A percentile compares a stretch with the other conserved stretches of the same genome.
Evolutionary conservation across 1,140 invertebrate species (phyloP).

Genomic region (Platorchestia sp.): DNA sequence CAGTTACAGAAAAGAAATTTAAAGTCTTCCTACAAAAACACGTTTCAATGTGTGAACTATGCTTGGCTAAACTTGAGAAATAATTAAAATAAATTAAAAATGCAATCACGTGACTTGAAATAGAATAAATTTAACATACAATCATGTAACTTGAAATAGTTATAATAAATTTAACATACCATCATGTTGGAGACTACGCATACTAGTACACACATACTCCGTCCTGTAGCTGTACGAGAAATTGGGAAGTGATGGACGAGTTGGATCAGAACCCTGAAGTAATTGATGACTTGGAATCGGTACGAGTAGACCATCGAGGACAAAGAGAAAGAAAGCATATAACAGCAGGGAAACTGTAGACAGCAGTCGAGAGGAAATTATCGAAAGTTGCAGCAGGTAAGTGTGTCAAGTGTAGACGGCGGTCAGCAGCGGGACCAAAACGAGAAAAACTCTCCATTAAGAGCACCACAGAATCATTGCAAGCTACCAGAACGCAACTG

Average conservation of each 20-base stretch:
- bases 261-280: not conserved
- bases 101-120: not conserved
- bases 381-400: constrained; percentile 29
- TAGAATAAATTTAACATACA: not conserved
- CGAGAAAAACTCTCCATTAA: constrained; percentile 36
- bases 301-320: not conserved
- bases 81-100: not conserved
- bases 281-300: not conserved
- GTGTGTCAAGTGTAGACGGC: constrained; percentile 53
- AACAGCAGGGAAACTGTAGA: constrained; percentile 39
- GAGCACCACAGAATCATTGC: constrained; percentile 31
- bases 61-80: not conserved
- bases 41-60: not conserved
- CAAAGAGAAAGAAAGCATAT: constrained; percentile 25
- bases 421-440: constrained; percentile 26
- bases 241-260: not conserved
- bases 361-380: constrained; percentile 39
- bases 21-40: not conserved
- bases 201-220: not conserved
- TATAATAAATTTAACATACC: not conserved
- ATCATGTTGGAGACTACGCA: not conserved
- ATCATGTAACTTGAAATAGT: not conserved
- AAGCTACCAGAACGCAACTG: constrained; percentile 32
- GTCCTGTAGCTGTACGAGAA: not conserved
- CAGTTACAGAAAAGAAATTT: not conserved